Base-by-base conservation (phyloP, 2,888 invertebrate species). In the Pyralis farinalis region DNA sequence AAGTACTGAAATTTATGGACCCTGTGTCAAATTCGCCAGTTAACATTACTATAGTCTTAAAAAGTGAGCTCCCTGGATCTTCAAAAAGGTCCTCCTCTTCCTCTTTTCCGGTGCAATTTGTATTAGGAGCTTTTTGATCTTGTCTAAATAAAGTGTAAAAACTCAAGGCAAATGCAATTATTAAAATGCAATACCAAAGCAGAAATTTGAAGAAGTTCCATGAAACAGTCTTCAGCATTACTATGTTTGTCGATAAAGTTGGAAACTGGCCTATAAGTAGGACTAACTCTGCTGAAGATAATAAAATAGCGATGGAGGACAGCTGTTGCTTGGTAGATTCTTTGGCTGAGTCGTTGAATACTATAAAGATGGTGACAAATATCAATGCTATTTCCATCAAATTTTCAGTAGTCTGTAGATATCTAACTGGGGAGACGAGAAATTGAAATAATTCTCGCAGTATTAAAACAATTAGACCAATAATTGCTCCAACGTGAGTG, bases 1-100 rank as follows among this genome's bases (percentile, higher is more conserved):
- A 91, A 36, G 92, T 83, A 36, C 91, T 85, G 63, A 96, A 96
- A 34, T 94, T 92, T 33, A 96, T 93, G 7, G 93, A 92, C n/a
- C 93, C 91, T 0, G 95, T 95, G 62, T 96, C 96, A 56, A 96
- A 95, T 75, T 96, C 96, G 7, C 96, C 96, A 0, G 96, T 96
- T 51, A 96, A 85, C 96, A 96, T 96, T 1, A 96, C 94, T 12
- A 96, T 92, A 0, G 96, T 96, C 79, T 96, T 96, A 54, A 96
- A 95, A 27, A 96, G 64, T 0, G 96, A 94, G 44, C 91, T 90
- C 1, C 91, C 93, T 0, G 94, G 94, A 71, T 93, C 91, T 1
- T 90, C 85, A 56, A 96, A 96, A 51, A 92, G 92, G 39, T 93
- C 91, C 53, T 91, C 91, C 0, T 92, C 91, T 10, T 81, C 84